These are phyloP conservation scores for Tricholauxania praeusta DNA, from an alignment of 2,888 invertebrate species.

Conservation along the genomic window DNA sequence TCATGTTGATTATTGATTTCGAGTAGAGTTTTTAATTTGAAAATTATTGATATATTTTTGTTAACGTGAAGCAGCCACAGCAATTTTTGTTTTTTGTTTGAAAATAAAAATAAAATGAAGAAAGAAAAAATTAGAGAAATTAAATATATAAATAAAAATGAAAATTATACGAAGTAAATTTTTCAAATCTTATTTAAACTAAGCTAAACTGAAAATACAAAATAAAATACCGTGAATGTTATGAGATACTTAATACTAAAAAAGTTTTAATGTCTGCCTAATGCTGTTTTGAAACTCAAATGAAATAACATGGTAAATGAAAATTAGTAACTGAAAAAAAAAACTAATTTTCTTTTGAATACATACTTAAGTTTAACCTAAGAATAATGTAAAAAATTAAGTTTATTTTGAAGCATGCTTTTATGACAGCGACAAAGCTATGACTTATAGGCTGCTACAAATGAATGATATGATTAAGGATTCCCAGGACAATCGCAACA, in stretches of 20 bases:
- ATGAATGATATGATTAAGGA: too few relatives aligned
- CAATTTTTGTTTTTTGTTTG: conserved; percentile 24
- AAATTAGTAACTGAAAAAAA: too few relatives aligned
- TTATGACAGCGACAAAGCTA: too few relatives aligned
- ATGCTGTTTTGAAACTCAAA: neutral
- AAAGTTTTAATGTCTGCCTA: neutral
- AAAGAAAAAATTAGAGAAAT: conserved; percentile 33
- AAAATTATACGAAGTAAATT: neutral
- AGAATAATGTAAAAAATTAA: too few relatives aligned
- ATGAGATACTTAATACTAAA: neutral
- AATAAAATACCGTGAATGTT: too few relatives aligned
- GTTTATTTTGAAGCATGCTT: too few relatives aligned
- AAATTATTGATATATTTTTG: conserved; percentile 34
- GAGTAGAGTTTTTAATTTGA: conserved; percentile 2
- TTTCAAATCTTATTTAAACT: neutral
- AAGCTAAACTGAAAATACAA: too few relatives aligned
- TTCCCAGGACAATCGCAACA: too few relatives aligned
- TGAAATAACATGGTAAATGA: too few relatives aligned
- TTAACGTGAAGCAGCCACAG: conserved; percentile 5
- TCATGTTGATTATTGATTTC: conserved; percentile 31
- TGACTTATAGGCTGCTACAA: too few relatives aligned
- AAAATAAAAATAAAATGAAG: conserved; percentile 14
- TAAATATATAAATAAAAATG: conserved; percentile 2
- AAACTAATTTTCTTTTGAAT: too few relatives aligned
- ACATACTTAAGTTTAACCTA: too few relatives aligned